Evolutionary conservation across 2,797 vertebrate species (phyloP), one percentile per base, ranked within the genome.

Genomic region (Dendrocincla fuliginosa): DNA sequence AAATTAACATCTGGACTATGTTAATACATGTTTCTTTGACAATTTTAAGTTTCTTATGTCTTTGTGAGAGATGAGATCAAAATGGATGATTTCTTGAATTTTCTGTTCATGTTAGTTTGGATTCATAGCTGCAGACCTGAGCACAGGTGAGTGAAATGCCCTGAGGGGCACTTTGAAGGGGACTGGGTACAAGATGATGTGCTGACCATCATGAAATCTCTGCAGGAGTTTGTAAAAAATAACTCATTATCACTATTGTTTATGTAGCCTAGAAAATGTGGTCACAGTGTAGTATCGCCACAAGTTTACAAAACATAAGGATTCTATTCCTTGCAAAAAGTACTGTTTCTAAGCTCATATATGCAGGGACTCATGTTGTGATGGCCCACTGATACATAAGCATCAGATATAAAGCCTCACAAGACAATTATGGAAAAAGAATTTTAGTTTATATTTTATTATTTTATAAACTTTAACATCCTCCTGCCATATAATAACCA

Each of bases 291-390:
- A 52, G 1, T 37, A 49, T 12, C 12, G 24, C 5, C 27, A 47
- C 13, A 63, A 65, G 14, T 50, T 64, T 50, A 53, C 16, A 76
- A 81, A 84, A 28, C 1, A 0, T 12, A 30, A 56, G 7, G 39
- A 33, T 39, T 6, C 1, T 69, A 44, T 60, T 49, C 32, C 16
- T 84, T 67, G 24, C 55, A 60, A 2, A n/a, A 37, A 53, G 13
- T 8, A 3, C 5, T 28, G 1, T 15, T 14, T 70, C 24, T 39
- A 6, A 11, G 22, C 6, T n/a, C 16, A 5, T 8, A 6, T 11
- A 8, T 24, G 7, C 25, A 86, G 16, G 3, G 30, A 28, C 19
- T 87, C 7, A n/a, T n/a, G n/a, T n/a, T n/a, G 10, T 50, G 42
- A 35, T 18, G 49, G 14, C 7, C 14, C 20, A 19, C 15, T 50